Evolutionary conservation across 2,113 vertebrate genomes (phyloP), one percentile per base, ranked within the genome.

Genomic region (Vidua chalybeata): DNA sequence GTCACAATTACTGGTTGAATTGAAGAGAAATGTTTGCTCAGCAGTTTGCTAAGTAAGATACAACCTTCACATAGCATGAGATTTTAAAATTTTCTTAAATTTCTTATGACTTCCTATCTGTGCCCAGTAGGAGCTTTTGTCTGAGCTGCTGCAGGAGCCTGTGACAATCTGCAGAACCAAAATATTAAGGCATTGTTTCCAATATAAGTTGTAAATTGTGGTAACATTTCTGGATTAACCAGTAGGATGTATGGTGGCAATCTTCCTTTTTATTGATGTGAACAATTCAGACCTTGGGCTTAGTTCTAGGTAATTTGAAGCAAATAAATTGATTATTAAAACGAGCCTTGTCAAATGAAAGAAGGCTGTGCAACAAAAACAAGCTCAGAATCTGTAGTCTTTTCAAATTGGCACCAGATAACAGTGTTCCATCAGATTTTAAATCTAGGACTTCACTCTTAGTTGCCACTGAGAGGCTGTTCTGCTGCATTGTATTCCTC

Each of bases 321-420:
- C 3, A 93, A 91, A 90, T 72, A 15, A 74, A 63, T 28, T 31
- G 23, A 35, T 89, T 87, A 75, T 64, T 87, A 58, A 84, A 92
- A 91, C 31, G 35, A 76, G n/a, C 12, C 5, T 72, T 27, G 61
- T 87, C 20, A 91, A 68, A 62, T 22, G 18, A 73, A 64, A 72
- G 84, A 59, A 56, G 49, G 5, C 17, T 54, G 23, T 41, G 46
- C 33, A 71, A 66, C 17, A 63, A 76, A 81, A 69, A 8, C 3
- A 7, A 52, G 3, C 7, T 76, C 31, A 15, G 12, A 59, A 22
- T 74, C 31, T 76, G 83, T 41, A 45, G 11, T 84, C 30, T 74
- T 81, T 80, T 76, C 55, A 67, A 75, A n/a, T 46, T 89, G 49
- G 94, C 97, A 83, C 87, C 67, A 78, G 94, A 73, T 95, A 95